These are phyloP conservation scores for Campoplex capitator DNA, from an alignment of 2,888 invertebrate species.

Conservation along the genomic window DNA sequence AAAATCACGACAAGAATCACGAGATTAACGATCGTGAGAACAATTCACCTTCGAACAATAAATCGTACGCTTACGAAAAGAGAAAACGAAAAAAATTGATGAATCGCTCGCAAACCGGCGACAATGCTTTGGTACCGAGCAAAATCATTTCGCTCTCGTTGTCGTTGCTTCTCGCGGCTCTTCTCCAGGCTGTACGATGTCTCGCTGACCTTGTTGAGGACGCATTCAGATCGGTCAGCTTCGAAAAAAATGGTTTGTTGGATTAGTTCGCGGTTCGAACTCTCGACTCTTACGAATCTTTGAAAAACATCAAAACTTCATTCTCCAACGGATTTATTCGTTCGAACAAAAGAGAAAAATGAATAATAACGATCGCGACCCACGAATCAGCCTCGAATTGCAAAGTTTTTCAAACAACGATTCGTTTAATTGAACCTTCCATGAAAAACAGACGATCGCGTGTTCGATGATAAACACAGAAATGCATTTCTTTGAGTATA, in stretches of 20 bases:
- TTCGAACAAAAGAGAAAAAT: background rate
- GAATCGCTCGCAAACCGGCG: slow-evolving; percentile 68
- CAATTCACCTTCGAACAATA: slow-evolving; percentile 55
- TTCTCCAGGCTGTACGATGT: slow-evolving; percentile 88
- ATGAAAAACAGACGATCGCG: background rate
- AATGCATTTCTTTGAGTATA: slow-evolving; percentile 56
- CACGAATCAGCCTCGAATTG: background rate
- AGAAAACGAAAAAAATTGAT: slow-evolving; percentile 75
- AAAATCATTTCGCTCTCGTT: slow-evolving; percentile 87
- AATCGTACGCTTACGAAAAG: slow-evolving; percentile 70
- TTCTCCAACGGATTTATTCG: background rate
- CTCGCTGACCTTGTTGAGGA: slow-evolving; percentile 88
- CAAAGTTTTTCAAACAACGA: background rate
- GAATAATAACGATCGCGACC: background rate
- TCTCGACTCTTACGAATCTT: background rate
- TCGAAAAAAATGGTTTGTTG: slow-evolving; percentile 75
- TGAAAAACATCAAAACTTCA: background rate
- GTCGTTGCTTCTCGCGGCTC: slow-evolving; percentile 87
- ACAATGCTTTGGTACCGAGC: slow-evolving; percentile 83
- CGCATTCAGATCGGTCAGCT: slow-evolving; percentile 81
- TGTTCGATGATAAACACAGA: slow-evolving; percentile 32
- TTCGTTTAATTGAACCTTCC: background rate
- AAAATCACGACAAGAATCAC: slow-evolving; percentile 48
- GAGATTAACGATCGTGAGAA: slow-evolving; percentile 44
- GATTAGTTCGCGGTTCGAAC: slow-evolving; percentile 56